Conservation (phyloP, 2,888 invertebrate genomes). For the Cyclophora albipunctata region DNA sequence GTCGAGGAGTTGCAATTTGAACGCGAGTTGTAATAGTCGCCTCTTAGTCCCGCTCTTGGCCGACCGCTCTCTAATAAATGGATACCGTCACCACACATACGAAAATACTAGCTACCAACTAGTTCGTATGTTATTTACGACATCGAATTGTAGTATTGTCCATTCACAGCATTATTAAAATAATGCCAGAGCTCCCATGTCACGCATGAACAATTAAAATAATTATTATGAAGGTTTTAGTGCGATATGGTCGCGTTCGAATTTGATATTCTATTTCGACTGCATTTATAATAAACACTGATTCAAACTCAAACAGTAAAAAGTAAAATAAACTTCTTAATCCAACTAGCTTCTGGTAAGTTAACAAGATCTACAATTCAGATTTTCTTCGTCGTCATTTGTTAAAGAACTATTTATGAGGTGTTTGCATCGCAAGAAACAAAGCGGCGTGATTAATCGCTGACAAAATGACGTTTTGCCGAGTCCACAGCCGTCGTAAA, state of each 20-base stretch:
- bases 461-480: slow-evolving; percentile 36
- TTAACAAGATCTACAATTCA: slow-evolving; percentile 12
- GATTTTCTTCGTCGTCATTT: slow-evolving; percentile 19
- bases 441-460: slow-evolving; percentile 51
- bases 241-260: no score
- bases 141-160: no score
- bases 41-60: slow-evolving; percentile 40
- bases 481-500: slow-evolving; percentile 36
- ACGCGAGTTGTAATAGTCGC: slow-evolving; percentile 37
- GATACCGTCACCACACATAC: slow-evolving; percentile 9
- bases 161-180: no score
- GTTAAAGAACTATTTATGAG: slow-evolving; percentile 41
- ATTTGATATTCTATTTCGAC: no score
- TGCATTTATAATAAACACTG: no score
- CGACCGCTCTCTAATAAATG: slow-evolving; percentile 14
- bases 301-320: no score
- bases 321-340: no score
- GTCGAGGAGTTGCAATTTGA: slow-evolving; percentile 45
- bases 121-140: no score
- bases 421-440: slow-evolving; percentile 43
- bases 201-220: no score
- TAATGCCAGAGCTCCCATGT: no score
- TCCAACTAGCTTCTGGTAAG: background rate
- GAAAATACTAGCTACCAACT: slow-evolving; percentile 22
- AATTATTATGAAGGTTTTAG: no score